Evolutionary conservation across 64 coral and sea anemone species (phyloP).

Genomic region (Montipora sp.): DNA sequence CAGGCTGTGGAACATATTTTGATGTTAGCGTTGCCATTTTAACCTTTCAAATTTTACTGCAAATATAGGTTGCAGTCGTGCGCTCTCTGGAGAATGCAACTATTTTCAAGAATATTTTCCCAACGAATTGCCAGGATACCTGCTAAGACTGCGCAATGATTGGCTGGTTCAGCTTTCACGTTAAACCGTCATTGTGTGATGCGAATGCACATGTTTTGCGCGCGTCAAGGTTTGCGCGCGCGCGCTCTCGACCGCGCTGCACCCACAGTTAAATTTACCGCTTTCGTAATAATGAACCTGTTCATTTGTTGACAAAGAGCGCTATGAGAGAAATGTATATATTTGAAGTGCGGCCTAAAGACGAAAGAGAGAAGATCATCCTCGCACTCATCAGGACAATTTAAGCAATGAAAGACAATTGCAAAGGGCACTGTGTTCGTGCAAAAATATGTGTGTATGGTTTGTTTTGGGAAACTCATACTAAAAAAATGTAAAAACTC

Average conservation of each 20-base stretch:
- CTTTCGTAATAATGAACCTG: not conserved
- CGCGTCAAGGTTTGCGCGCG: conserved; percentile 72
- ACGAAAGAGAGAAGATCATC: no score
- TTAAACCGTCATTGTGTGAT: conserved; percentile 92
- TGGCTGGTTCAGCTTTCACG: conserved; percentile 62
- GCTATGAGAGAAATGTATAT: no score
- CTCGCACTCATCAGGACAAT: no score
- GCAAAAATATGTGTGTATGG: no score
- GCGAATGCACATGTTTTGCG: conserved; percentile 64
- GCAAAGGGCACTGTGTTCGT: no score
- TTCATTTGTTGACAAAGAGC: not conserved
- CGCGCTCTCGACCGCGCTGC: not conserved
- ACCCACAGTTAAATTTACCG: conserved; percentile 1
- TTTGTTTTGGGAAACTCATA: no score
- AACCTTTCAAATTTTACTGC: not conserved
- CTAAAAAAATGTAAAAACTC: no score
- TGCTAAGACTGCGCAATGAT: conserved; percentile 68
- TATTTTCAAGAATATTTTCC: conserved; percentile 49
- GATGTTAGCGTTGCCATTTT: conserved; percentile 81
- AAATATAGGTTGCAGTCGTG: not conserved
- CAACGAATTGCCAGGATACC: conserved; percentile 68
- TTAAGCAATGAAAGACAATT: no score
- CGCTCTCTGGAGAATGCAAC: conserved; percentile 22
- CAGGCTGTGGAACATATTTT: conserved; percentile 66
- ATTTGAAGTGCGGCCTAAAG: no score